phyloP scores from a whole-genome alignment of 92 coral and sea anemone species.

The Ricordea florida region DNA sequence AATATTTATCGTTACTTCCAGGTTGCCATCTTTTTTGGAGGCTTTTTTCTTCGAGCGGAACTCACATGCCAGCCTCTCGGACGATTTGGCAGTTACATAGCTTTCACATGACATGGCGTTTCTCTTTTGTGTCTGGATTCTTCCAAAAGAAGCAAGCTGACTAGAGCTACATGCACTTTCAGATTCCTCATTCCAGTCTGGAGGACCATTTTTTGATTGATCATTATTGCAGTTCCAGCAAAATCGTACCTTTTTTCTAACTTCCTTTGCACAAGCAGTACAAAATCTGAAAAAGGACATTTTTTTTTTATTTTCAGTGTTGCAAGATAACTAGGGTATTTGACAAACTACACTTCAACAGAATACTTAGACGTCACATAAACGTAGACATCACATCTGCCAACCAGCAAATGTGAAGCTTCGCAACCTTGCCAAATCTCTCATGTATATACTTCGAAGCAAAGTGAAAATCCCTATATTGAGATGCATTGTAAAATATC shows the following conservation, averaged over 20 bases:
- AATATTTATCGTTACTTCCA: slow-evolving; percentile 15
- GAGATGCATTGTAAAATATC: not conserved
- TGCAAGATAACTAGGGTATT: too few relatives aligned
- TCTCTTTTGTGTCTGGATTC: slow-evolving; percentile 24
- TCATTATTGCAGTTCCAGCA: too few relatives aligned
- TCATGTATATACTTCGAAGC: not conserved
- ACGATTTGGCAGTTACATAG: not conserved
- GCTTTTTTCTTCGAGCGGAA: slow-evolving; percentile 14
- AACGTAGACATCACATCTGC: too few relatives aligned
- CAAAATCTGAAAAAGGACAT: too few relatives aligned
- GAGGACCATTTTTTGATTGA: too few relatives aligned
- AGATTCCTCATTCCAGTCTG: too few relatives aligned
- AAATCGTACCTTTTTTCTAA: too few relatives aligned
- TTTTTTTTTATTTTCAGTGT: too few relatives aligned
- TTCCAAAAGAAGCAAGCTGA: slow-evolving; percentile 37
- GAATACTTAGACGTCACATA: too few relatives aligned
- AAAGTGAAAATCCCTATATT: not conserved
- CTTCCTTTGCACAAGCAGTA: too few relatives aligned
- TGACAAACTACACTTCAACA: too few relatives aligned
- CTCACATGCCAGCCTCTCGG: slow-evolving; percentile 7
- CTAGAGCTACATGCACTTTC: too few relatives aligned
- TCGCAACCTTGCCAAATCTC: not conserved
- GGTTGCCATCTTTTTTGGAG: slow-evolving; percentile 5
- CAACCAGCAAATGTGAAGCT: not conserved
- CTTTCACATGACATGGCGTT: not conserved